Evolutionary conservation across 2,888 invertebrate genomes (phyloP).

Genomic region (Netelia melanura): DNA sequence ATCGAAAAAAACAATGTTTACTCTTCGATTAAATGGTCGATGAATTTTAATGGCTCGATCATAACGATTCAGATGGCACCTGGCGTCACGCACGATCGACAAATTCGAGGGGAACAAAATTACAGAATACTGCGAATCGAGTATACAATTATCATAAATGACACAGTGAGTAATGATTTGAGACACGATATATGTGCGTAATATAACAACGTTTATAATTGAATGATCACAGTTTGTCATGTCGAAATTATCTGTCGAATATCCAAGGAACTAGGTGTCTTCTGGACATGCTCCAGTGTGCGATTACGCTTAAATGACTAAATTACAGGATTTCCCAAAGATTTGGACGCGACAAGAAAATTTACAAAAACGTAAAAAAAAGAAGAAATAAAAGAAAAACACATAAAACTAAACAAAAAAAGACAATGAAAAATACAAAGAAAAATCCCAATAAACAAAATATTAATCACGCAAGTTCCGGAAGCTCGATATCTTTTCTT

Average conservation of each 20-base stretch:
- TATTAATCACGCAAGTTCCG: constrained; percentile 15
- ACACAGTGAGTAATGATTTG: constrained; percentile 13
- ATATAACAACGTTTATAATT: constrained; percentile 3
- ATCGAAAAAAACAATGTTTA: background rate
- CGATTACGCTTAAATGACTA: constrained; percentile 7
- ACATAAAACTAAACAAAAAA: background rate
- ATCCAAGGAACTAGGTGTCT: constrained; percentile 41
- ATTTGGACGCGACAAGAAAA: background rate
- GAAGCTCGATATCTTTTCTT: constrained; percentile 14
- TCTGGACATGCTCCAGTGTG: constrained; percentile 34
- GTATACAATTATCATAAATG: constrained; percentile 19
- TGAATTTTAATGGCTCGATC: constrained; percentile 16
- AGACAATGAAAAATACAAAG: background rate
- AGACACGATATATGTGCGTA: constrained; percentile 1
- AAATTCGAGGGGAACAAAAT: background rate
- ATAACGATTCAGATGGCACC: constrained; percentile 16
- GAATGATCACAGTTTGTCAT: constrained; percentile 33
- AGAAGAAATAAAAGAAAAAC: background rate
- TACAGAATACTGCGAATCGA: constrained; percentile 7
- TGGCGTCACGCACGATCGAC: constrained; percentile 2
- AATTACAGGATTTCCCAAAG: constrained; percentile 11
- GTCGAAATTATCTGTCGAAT: constrained; percentile 28
- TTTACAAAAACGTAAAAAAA: background rate
- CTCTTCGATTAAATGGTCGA: background rate
- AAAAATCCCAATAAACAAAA: background rate